Evolutionary conservation across 2,888 invertebrate genomes (phyloP), one percentile per base, ranked within the genome.

Genomic region (Dyspetes luteomarginatus): DNA sequence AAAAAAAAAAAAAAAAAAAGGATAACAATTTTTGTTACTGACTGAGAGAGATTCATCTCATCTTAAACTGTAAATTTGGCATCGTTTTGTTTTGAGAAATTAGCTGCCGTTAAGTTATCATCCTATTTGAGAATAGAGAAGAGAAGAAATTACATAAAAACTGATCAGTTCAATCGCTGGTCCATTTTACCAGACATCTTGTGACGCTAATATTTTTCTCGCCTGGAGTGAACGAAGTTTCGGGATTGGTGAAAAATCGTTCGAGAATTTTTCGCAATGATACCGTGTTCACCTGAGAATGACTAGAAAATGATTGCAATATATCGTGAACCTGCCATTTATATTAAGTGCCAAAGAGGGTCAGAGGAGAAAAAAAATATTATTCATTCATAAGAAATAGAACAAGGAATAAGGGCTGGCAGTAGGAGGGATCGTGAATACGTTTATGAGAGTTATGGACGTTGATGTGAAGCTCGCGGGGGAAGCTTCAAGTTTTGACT

Each of bases 301-400:
- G 52, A 28, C 24, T 7, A 3, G 55, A 45, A 28, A 56, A 30
- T 56, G 12, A 45, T 45, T 28, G 15, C 43, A n/a, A 5, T 30
- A 4, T 65, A 28, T 74, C 62, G 30, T 64, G 73, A 43, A 56
- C 45, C 56, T 9, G 56, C 64, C 58, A 58, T 72, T 78, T 72
- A 65, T 78, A 73, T 73, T 60, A 67, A 67, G 73, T 45, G 17
- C 12, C 36, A 7, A 24, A 48, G 24, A 30, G 65, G 24, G n/a
- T 26, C 9, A 22, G 12, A 12, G 50, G 9, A 24, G 22, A n/a
- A 43, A 36, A 48, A 15, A 78, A 50, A 78, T 73, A 52, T 67
- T 73, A 26, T 19, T 67, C 73, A 67, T 73, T 67, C 50, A 48
- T 43, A 65, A 55, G 12, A 45, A 45, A 36, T 12, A 2, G 28